A percentile compares a stretch with the other conserved stretches of the same genome.
phyloP scores from a whole-genome alignment of 2,113 vertebrate genomes.

The Ptyas mucosa region DNA sequence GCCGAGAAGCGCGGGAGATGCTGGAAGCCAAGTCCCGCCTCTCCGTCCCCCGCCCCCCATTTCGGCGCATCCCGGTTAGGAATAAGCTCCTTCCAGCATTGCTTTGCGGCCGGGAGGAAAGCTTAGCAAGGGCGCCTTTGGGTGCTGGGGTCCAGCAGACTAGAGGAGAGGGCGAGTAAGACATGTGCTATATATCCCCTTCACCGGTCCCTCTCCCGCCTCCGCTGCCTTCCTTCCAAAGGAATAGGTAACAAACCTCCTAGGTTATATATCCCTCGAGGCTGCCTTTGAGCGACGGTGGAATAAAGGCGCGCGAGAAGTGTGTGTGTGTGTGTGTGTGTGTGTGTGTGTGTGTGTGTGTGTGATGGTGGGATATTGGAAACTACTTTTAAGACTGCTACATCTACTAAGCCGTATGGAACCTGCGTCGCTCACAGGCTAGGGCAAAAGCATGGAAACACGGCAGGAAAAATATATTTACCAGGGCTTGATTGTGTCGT shows the following conservation, averaged over 20 bases:
- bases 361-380: not conserved
- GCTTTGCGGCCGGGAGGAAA: not conserved
- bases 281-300: not conserved
- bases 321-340: no score
- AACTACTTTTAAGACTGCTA: not conserved
- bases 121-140: not conserved
- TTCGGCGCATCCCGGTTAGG: conserved; percentile 48
- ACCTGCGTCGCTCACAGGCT: not conserved
- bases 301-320: not conserved
- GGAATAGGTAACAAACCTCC: not conserved
- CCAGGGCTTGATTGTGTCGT: not conserved
- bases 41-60: conserved; percentile 4
- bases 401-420: not conserved
- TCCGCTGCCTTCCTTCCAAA: not conserved
- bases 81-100: conserved; percentile 43
- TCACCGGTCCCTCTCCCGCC: not conserved
- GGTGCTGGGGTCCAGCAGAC: not conserved
- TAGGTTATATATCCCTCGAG: not conserved
- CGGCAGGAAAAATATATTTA: not conserved
- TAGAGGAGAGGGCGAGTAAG: not conserved
- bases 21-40: conserved; percentile 38
- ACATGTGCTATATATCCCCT: not conserved
- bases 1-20: not conserved
- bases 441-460: not conserved
- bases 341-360: no score